Evolutionary conservation across 2,797 vertebrate species (phyloP).

Genomic region (Tokudaia tokunoshimensis): DNA sequence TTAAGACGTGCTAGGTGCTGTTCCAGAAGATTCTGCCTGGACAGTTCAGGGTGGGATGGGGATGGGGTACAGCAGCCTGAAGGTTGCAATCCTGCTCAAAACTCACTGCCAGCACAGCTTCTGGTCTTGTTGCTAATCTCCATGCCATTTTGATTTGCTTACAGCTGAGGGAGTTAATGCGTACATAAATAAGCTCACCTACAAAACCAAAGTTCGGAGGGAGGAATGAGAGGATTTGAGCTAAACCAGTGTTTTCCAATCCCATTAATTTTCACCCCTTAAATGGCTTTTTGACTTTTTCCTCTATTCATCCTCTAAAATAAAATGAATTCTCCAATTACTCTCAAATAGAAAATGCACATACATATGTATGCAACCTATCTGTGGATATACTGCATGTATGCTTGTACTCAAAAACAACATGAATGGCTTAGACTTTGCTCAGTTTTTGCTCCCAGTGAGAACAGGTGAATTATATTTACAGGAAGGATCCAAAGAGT

Average conservation of each 20-base stretch:
- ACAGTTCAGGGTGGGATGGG: not conserved
- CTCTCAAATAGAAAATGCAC: not conserved
- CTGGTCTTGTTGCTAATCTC: not conserved
- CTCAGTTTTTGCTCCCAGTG: not conserved
- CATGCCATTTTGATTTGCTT: not conserved
- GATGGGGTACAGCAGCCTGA: not conserved
- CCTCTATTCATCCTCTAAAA: not conserved
- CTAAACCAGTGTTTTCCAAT: not conserved
- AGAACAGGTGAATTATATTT: not conserved
- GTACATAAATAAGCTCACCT: not conserved
- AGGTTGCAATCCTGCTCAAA: not conserved
- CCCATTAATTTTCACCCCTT: not conserved
- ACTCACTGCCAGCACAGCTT: not conserved
- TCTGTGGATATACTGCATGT: not conserved
- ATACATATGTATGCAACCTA: not conserved
- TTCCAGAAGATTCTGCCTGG: not conserved
- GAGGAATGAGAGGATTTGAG: not conserved
- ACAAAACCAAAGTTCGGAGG: not conserved
- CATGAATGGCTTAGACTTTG: not conserved
- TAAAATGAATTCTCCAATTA: constrained; percentile 6
- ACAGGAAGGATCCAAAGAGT: not conserved
- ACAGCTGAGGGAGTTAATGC: not conserved
- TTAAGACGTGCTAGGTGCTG: not conserved
- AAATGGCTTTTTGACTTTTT: not conserved
- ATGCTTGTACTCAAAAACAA: not conserved